Evolutionary conservation across 2,888 invertebrate genomes (phyloP), one percentile per base, ranked within the genome.

Genomic region (Sphecodes monilicornis): DNA sequence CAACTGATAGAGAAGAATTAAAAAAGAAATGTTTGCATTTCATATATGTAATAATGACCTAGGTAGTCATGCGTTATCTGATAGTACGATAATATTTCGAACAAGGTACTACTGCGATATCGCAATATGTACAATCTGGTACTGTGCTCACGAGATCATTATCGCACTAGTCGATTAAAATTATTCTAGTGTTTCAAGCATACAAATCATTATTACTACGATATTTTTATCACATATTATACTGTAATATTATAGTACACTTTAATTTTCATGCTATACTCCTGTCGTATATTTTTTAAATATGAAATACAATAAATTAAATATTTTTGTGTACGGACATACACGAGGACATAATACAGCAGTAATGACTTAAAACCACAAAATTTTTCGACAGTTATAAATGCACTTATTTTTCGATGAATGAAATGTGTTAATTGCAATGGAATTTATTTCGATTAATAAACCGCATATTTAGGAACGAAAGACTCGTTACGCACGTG

Each of bases 71-170:
- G 69, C 78, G 73, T 81, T 78, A 73, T 82, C 84, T 77, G 86
- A 83, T 88, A 85, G 80, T 39, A 32, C 73, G 50, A 86, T 84
- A 88, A 79, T 76, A 68, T 57, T 10, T 71, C 46, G 57, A 82
- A 88, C 43, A 82, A 73, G 73, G 73, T 79, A 80, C 60, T 81
- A 73, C 71, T 70, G 74, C 60, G 60, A 78, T 84, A 69, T 78
- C 72, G 73, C 76, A 71, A 73, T 57, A 36, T 64, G 22, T 50
- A 76, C 78, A 60, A 76, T 57, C 39, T 64, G 54, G 83, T 70
- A 36, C 26, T 57, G 50, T 75, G 36, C 73, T 73, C 76, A 75
- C 80, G 64, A 71, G 76, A 81, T 50, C 72, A 39, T 70, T 77
- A 79, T 64, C 76, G 75, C 46, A 39, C 36, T 26, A 22, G 22